These are phyloP conservation scores for Ochropacha duplaris DNA, from an alignment of 2,888 invertebrate genomes.

Conservation along the genomic window DNA sequence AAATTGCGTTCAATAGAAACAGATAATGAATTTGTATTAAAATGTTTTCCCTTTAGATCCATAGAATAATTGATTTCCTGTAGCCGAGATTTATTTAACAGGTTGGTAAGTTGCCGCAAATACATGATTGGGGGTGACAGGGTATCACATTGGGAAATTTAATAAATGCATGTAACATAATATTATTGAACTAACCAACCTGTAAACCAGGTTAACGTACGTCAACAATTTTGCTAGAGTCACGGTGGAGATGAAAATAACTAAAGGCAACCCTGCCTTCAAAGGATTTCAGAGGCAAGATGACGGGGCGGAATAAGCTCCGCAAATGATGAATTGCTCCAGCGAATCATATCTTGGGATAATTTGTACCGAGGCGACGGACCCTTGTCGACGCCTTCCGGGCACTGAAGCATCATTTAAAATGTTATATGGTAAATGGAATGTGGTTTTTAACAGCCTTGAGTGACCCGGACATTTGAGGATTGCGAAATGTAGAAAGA, in stretches of 20 bases:
- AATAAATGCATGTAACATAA: neutral
- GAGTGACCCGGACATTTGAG: neutral
- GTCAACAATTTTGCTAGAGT: constrained; percentile 13
- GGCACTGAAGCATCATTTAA: constrained; percentile 1
- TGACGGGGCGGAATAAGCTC: constrained; percentile 29
- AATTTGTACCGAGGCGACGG: constrained; percentile 37
- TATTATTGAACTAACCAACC: neutral
- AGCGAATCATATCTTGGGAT: constrained; percentile 31
- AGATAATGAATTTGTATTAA: too few relatives aligned
- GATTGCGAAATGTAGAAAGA: neutral
- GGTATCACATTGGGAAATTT: neutral
- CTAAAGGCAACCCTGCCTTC: constrained; percentile 24
- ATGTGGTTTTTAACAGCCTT: constrained; percentile 2
- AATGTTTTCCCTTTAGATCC: too few relatives aligned
- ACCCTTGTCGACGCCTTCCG: constrained; percentile 28
- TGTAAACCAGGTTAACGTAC: neutral
- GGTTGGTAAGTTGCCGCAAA: too few relatives aligned
- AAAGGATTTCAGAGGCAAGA: constrained; percentile 16
- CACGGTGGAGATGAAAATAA: constrained; percentile 17
- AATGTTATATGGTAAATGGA: neutral
- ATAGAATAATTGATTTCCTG: too few relatives aligned
- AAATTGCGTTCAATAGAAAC: too few relatives aligned
- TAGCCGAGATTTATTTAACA: too few relatives aligned
- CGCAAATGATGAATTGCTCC: constrained; percentile 37
- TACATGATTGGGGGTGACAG: neutral